Evolutionary conservation across 1,140 invertebrate species (phyloP).

Genomic region (Drosophila pseudoobscura): DNA sequence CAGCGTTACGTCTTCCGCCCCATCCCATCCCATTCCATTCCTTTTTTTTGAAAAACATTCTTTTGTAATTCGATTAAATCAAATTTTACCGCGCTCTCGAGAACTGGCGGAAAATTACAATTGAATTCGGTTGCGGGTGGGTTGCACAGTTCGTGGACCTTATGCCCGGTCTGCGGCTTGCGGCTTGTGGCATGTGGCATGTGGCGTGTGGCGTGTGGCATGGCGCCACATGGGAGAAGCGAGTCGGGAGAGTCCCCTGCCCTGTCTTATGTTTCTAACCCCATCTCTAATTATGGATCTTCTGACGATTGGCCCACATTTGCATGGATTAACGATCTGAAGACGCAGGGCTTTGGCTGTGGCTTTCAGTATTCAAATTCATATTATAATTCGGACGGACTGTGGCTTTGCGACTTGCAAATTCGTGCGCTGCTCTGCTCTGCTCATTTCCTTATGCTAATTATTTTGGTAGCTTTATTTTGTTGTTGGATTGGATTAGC

Average conservation of each 20-base stretch:
- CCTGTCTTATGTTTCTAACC: no score
- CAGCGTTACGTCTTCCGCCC: constrained; percentile 11
- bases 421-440: constrained; percentile 5
- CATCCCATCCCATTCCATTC: constrained; percentile 1
- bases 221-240: no score
- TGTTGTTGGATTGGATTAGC: constrained; percentile 18
- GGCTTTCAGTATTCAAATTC: constrained; percentile 3
- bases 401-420: constrained; percentile 29
- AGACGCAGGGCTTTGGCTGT: no score
- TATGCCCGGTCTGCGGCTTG: background rate
- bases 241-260: background rate
- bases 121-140: constrained; percentile 18
- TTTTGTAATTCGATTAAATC: constrained; percentile 57
- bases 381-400: constrained; percentile 11
- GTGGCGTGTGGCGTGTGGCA: no score
- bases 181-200: no score
- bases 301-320: constrained; percentile 6
- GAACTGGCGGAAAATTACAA: constrained; percentile 39
- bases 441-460: constrained; percentile 44
- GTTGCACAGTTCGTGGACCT: constrained; percentile 16
- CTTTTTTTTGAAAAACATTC: constrained; percentile 4
- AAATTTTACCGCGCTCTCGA: constrained; percentile 33
- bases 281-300: no score
- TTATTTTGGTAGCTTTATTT: constrained; percentile 5
- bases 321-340: background rate